Conservation (phyloP, 1,140 invertebrate genomes). For the Lepidurus arcticus region DNA sequence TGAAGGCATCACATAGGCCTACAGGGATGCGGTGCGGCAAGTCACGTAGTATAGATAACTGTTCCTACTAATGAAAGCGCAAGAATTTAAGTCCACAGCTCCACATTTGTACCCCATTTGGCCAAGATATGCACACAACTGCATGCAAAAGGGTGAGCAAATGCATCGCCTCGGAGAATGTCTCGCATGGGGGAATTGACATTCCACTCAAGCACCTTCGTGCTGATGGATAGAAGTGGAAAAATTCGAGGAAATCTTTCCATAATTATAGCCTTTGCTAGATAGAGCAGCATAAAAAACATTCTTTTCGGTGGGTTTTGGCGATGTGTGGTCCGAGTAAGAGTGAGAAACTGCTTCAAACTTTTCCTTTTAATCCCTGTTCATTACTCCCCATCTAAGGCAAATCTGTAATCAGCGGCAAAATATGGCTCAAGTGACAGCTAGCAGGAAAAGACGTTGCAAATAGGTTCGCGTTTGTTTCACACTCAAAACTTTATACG, state of each 20-base stretch:
- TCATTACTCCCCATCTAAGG: neutral
- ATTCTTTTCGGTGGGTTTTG: neutral
- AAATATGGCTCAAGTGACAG: neutral
- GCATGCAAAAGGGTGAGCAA: neutral
- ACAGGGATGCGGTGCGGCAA: conserved; percentile 6
- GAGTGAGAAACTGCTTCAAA: neutral
- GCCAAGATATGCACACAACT: neutral
- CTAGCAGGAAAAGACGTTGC: neutral
- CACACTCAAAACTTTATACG: neutral
- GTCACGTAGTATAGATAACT: neutral
- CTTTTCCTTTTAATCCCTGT: neutral
- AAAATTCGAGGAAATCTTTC: neutral
- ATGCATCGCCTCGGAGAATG: neutral
- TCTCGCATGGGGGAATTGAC: neutral
- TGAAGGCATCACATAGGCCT: neutral
- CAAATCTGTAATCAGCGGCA: neutral
- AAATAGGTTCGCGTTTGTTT: neutral
- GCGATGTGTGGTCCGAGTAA: neutral
- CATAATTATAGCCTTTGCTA: neutral
- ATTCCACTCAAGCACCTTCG: neutral
- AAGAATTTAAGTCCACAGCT: neutral
- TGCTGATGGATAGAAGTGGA: neutral
- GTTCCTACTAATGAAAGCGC: neutral
- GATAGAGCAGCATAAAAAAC: neutral
- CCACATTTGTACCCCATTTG: neutral